Evolutionary conservation across 2,888 invertebrate species (phyloP).

Genomic region (Cryptus viduatorius): DNA sequence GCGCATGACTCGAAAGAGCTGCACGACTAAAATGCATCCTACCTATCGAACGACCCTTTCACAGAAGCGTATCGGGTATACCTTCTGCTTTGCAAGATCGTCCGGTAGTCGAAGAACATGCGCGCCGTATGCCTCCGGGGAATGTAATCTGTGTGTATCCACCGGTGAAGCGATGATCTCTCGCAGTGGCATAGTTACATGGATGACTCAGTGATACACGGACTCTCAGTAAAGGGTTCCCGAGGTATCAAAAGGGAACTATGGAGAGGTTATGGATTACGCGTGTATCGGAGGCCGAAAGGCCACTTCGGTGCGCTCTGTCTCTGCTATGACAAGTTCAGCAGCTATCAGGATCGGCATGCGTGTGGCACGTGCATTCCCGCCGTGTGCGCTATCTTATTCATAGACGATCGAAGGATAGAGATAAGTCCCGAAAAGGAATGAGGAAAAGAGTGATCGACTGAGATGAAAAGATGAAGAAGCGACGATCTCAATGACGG

Average conservation of each 20-base stretch:
- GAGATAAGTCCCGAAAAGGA: background rate
- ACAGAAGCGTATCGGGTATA: slow-evolving; percentile 14
- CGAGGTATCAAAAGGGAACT: background rate
- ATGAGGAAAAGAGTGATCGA: slow-evolving; percentile 11
- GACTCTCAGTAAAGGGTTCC: background rate
- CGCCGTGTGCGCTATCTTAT: slow-evolving; percentile 15
- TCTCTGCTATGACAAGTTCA: slow-evolving; percentile 9
- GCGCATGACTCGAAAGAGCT: too few species aligned
- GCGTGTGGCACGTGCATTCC: slow-evolving; percentile 15
- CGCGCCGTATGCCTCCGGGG: slow-evolving; percentile 40
- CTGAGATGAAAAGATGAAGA: slow-evolving; percentile 39
- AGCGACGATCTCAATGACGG: slow-evolving; percentile 1
- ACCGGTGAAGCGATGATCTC: slow-evolving; percentile 29
- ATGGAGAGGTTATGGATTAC: background rate
- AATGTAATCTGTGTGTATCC: slow-evolving; percentile 42
- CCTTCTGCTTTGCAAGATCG: background rate
- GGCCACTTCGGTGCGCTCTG: background rate
- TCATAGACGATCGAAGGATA: slow-evolving; percentile 31
- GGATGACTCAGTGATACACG: slow-evolving; percentile 22
- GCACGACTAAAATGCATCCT: too few species aligned
- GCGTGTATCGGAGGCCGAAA: background rate
- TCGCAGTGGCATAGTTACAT: slow-evolving; percentile 35
- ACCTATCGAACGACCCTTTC: background rate
- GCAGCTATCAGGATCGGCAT: slow-evolving; percentile 1
- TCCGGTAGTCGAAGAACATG: slow-evolving; percentile 18